Base-by-base conservation (phyloP, 2,888 invertebrate genomes). In the Cosmorhoe ocellata region DNA sequence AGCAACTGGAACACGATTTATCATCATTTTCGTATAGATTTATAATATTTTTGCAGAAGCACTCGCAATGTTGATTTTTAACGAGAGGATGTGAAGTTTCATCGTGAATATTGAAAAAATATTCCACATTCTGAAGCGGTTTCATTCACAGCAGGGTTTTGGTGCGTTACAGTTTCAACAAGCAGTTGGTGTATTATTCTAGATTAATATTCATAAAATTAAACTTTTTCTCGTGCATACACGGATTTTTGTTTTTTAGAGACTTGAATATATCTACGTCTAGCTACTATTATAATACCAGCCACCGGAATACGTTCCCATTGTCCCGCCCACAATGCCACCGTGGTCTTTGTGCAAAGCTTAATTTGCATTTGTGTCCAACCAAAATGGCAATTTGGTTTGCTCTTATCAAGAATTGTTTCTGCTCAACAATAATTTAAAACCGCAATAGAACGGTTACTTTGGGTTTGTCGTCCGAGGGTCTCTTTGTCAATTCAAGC, bases 361-460 rank as follows among this genome's bases (percentile, higher is more conserved):
- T 42, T 44, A 48, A 59, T 58, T 58, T 60, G 49, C 53, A 51
- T 48, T 56, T 43, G 43, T 31, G 47, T 30, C 57, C 47, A 54
- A 54, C 47, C 56, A 52, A 59, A 58, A 56, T 57, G 43, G 57
- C 56, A 57, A 59, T 63, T 59, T 52, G 40, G 53, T 52, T 48
- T 51, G 47, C 36, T 49, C 51, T 57, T 47, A 54, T 54, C 43
- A 48, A 28, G 40, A 37, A 47, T 48, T 51, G 47, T 60, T 58
- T 39, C 12, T 42, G 22, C 24, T 50, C 27, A 12, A 33, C 36
- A 54, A 47, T 43, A 34, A 50, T 48, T 52, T 47, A 38, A 38
- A 37, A 46, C 32, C 11, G 36, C 27, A 51, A 40, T 33, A 14
- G 12, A 18, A 27, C 18, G 31, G 27, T 24, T 36, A 14, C n/a